Conservation (phyloP, 2,888 invertebrate species). For the Patella caerulea region DNA sequence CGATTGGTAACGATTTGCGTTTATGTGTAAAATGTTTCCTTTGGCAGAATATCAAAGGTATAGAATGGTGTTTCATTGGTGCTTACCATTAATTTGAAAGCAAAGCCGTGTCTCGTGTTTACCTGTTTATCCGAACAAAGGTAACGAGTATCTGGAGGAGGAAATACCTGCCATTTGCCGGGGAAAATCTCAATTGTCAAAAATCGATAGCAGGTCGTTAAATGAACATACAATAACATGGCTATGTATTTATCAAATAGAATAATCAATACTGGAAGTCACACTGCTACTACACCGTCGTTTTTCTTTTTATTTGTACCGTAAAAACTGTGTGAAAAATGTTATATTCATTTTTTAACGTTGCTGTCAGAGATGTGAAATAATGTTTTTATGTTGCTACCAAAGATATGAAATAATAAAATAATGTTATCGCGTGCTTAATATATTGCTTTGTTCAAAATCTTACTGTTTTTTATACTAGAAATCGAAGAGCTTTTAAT, state of each 20-base stretch:
- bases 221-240: constrained; percentile 3
- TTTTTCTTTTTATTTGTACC: too few relatives aligned
- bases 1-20: constrained; percentile 3
- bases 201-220: constrained; percentile 2
- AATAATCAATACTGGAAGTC: background rate
- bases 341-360: too few relatives aligned
- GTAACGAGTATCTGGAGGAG: background rate
- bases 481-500: too few relatives aligned
- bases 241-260: constrained; percentile 1
- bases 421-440: too few relatives aligned
- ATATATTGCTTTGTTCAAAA: too few relatives aligned
- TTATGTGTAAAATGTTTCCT: constrained; percentile 12
- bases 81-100: constrained; percentile 11
- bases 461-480: too few relatives aligned
- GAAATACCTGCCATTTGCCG: constrained; percentile 3
- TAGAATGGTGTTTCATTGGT: background rate
- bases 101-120: constrained; percentile 9
- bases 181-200: constrained; percentile 1
- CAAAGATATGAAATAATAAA: too few relatives aligned
- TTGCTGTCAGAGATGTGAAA: too few relatives aligned
- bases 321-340: too few relatives aligned
- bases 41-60: constrained; percentile 2
- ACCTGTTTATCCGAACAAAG: background rate
- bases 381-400: too few relatives aligned
- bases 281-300: too few relatives aligned